Evolutionary conservation across 2,797 vertebrate genomes (phyloP).

Genomic region (Pipistrellus kuhlii): DNA sequence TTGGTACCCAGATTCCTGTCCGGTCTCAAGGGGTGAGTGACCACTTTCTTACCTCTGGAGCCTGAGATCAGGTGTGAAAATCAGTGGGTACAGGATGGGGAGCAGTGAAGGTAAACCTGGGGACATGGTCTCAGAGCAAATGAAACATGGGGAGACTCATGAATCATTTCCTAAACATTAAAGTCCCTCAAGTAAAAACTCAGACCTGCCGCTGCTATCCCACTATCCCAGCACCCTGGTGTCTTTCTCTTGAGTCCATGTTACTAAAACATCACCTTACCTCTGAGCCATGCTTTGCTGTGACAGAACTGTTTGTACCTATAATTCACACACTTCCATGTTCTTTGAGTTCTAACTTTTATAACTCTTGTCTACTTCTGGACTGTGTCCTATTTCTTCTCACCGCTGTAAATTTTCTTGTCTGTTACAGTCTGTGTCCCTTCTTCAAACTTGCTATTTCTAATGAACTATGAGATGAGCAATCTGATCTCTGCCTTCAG

Average conservation of each 20-base stretch:
- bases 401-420: background rate
- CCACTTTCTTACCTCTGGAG: background rate
- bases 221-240: background rate
- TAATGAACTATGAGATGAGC: background rate
- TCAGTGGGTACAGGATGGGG: background rate
- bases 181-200: background rate
- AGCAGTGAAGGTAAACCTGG: background rate
- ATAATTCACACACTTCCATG: background rate
- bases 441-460: slow-evolving; percentile 32
- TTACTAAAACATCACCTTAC: background rate
- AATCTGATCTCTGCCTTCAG: background rate
- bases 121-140: background rate
- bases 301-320: background rate
- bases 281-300: background rate
- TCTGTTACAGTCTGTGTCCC: background rate
- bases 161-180: background rate
- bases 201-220: background rate
- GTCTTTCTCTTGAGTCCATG: background rate
- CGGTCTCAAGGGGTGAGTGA: background rate
- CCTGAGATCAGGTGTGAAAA: background rate
- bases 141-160: background rate
- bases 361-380: background rate
- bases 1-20: background rate
- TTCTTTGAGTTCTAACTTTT: background rate
- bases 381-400: background rate